Evolutionary conservation across 2,888 invertebrate genomes (phyloP), one percentile per base, ranked within the genome.

Genomic region (Pristionchus japonicus): DNA sequence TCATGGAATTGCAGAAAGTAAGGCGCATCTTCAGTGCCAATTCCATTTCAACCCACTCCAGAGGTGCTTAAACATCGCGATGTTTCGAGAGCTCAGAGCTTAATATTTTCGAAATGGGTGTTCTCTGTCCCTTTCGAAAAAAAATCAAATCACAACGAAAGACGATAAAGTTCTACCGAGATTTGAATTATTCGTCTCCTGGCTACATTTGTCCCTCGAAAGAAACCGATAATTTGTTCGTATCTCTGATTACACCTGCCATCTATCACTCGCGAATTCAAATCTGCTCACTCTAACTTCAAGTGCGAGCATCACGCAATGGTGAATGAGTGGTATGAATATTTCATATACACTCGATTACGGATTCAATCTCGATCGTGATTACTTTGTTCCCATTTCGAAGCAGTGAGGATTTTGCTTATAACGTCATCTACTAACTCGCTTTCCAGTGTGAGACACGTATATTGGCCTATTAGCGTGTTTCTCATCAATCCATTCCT

Each of bases 391-490:
- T 9, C 3, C 23, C 15, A 47, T 47, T 27, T 77, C 77, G n/a
- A 47, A 17, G 43, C n/a, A 47, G 77, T 77, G 3, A 77, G 43
- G 11, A 40, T 27, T 40, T 13, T 47, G 13, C 27, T 3, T n/a
- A 43, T 20, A 37, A n/a, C n/a, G n/a, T 70, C 37, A 0, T 20
- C 23, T 23, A 13, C 3, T 23, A 23, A 74, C 11, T 37, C 15
- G 4, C 20, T 2, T 27, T 7, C 23, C 77, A 77, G 77, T 43
- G 77, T 47, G 13, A 77, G 77, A 27, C 40, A 43, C 27, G 27
- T 77, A 0, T 77, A 77, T 47, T 77, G 77, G n/a, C 77, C 77
- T 34, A 77, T 77, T 6, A 77, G 77, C 15, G 77, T 77, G 7
- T 20, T 77, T 27, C 13, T 77, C 27, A 43, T 77, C n/a, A 77